Evolutionary conservation across 2,888 invertebrate genomes (phyloP), one percentile per base, ranked within the genome.

Genomic region (Drosophila tanythrix): DNA sequence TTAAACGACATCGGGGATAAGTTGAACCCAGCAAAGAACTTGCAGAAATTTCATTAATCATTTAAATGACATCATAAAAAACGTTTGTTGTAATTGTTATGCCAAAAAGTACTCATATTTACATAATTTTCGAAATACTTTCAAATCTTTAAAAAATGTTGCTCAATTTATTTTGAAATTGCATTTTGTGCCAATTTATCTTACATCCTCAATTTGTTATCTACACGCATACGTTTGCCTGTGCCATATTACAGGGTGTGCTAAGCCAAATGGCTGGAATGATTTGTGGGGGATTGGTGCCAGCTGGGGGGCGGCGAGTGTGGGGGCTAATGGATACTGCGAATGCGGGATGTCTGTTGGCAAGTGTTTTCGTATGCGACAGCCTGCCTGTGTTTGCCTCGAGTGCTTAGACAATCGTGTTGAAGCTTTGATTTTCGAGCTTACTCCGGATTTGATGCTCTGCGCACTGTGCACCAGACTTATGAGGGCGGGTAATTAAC

Each of bases 381-480:
- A 66, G 59, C 29, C 58, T 69, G 62, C 6, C 15, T 25, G 55
- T 55, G 25, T 55, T 36, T n/a, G 68, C 69, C 56, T 76, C 76
- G 70, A 86, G 87, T 79, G 87, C 87, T 87, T 70, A 80, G 85
- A 75, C 84, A 87, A 82, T 86, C 87, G 85, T 88, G 88, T 76
- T 82, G 80, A 88, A 87, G 87, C 87, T 82, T 82, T 87, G 85
- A 88, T 88, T 88, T 85, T 76, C 70, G 69, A 85, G 87, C 87
- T 88, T 88, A 83, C 76, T 70, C 64, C 67, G 81, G 76, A 76
- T 76, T 87, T 78, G 70, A 35, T 13, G 15, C 10, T 36, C 43
- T 53, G 55, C 46, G 70, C 73, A 69, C 61, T 66, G 82, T 76
- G 73, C 25, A 25, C 82, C 78, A 80, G 78, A 82, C 82, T 78